phyloP scores from a whole-genome alignment of 2,888 invertebrate species.

The Tetragonula carbonaria region DNA sequence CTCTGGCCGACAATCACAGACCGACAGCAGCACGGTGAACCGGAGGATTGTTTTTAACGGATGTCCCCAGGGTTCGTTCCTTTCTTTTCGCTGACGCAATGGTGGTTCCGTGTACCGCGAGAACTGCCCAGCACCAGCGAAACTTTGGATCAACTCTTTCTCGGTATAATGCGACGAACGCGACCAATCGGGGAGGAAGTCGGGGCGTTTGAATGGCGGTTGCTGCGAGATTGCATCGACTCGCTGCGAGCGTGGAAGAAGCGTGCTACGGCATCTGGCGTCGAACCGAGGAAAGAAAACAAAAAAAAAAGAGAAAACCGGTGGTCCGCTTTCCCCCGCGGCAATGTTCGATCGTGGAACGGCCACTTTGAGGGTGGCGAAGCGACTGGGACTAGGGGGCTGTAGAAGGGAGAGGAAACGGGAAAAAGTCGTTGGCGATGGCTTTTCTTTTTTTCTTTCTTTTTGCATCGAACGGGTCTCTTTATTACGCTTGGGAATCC shows the following conservation, averaged over 20 bases:
- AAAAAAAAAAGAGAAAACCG: slow-evolving; percentile 6
- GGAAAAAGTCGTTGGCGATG: slow-evolving; percentile 49
- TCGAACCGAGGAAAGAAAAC: neutral
- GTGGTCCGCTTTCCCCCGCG: neutral
- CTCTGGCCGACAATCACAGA: no score
- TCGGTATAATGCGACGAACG: slow-evolving; percentile 75
- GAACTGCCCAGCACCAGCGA: no score
- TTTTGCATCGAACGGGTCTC: slow-evolving; percentile 72
- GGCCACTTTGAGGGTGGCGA: neutral
- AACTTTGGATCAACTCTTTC: slow-evolving; percentile 68
- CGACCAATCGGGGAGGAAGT: slow-evolving; percentile 73
- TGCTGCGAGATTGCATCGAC: slow-evolving; percentile 2
- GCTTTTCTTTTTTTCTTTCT: slow-evolving; percentile 57
- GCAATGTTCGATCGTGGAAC: slow-evolving; percentile 17
- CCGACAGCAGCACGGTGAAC: no score
- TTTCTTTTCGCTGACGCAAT: no score
- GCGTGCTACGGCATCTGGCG: no score
- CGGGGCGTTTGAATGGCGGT: slow-evolving; percentile 78
- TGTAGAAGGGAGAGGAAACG: neutral
- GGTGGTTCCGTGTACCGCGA: no score
- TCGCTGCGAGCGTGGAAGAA: neutral
- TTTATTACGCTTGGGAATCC: slow-evolving; percentile 81
- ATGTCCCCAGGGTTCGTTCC: no score
- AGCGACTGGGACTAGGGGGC: neutral
- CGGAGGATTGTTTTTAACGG: no score